Base-by-base conservation (phyloP, 2,888 invertebrate genomes). In the Andrena minutula region DNA sequence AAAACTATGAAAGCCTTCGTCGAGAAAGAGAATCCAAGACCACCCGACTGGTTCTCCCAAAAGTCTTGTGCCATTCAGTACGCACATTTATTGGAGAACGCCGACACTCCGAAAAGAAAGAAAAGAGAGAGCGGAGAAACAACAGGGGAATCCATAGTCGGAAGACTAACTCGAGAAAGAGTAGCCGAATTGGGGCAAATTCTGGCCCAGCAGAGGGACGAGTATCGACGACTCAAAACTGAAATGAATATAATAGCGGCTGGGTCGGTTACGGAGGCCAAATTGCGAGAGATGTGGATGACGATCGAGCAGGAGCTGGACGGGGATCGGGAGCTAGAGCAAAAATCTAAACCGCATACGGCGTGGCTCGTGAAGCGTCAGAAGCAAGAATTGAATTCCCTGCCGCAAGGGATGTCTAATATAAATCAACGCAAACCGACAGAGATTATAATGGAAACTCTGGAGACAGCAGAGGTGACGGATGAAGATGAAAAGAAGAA, bases 21-120 rank as follows among this genome's bases (percentile, higher is more conserved):
- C 16, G 97, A 98, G 88, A 95, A 96, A 61, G 96, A 96, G 88
- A 86, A 90, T 0, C 65, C 88, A 10, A 95, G 97, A 77, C 97
- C 97, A 0, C 94, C 95, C 0, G 98, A 97, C 91, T 98, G 97
- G 98, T 98, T 98, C 92, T 98, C 98, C 0, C 98, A 98, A 92
- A 97, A 97, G 94, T 97, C 97, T 87, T 99, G 99, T 94, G 98
- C 98, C 0, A 96, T 97, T 0, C 99, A 99, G 91, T 99, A 98
- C 94, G 97, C 97, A 16, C 96, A 96, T 26, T 93, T 98, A 7
- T 93, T 98, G 23, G 98, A 97, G 90, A 96, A 97, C 93, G 96
- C 97, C 12, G 98, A 97, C 92, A 97, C 96, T 7, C 98, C 98
- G 0, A 98, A 97, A 94, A 95, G 98, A 0, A 98, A 98, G 91